A percentile compares a stretch with the other conserved stretches of the same genome.
These are phyloP conservation scores for Nomia melanderi DNA, from an alignment of 1,140 invertebrate genomes.

Conservation along the genomic window DNA sequence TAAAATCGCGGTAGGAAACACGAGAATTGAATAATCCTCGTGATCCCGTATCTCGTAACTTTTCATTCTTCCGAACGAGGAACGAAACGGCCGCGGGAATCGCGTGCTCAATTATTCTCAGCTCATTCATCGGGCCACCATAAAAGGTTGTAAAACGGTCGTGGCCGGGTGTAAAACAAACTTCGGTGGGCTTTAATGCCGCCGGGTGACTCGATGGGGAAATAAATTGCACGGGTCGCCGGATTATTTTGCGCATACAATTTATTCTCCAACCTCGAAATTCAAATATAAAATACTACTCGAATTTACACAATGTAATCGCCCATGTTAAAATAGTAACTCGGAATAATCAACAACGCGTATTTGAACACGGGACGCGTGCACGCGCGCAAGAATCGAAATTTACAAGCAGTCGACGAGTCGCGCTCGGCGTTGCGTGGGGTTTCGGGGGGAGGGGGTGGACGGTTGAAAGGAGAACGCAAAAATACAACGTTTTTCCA, in stretches of 20 bases:
- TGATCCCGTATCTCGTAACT: too few relatives aligned
- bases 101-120: neutral
- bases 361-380: slow-evolving; percentile 8
- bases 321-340: slow-evolving; percentile 39
- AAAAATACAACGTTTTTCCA: slow-evolving; percentile 21
- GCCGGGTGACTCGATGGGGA: neutral
- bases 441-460: too few relatives aligned
- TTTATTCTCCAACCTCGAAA: slow-evolving; percentile 58
- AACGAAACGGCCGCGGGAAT: neutral
- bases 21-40: too few relatives aligned
- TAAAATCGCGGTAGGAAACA: too few relatives aligned
- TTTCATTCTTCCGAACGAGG: neutral
- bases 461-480: neutral
- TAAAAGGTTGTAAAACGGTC: neutral
- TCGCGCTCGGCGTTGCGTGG: too few relatives aligned
- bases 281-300: slow-evolving; percentile 56
- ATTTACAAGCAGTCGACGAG: slow-evolving; percentile 51
- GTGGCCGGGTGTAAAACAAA: neutral
- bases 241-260: slow-evolving; percentile 43
- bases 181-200: neutral
- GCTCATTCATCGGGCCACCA: neutral
- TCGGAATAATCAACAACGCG: slow-evolving; percentile 38
- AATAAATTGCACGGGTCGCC: neutral
- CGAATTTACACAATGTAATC: slow-evolving; percentile 59
- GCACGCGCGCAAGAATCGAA: slow-evolving; percentile 27